A percentile compares a stretch with the other conserved stretches of the same genome.
Evolutionary conservation across 2,797 vertebrate species (phyloP).

Genomic region (Oryzias sinensis): DNA sequence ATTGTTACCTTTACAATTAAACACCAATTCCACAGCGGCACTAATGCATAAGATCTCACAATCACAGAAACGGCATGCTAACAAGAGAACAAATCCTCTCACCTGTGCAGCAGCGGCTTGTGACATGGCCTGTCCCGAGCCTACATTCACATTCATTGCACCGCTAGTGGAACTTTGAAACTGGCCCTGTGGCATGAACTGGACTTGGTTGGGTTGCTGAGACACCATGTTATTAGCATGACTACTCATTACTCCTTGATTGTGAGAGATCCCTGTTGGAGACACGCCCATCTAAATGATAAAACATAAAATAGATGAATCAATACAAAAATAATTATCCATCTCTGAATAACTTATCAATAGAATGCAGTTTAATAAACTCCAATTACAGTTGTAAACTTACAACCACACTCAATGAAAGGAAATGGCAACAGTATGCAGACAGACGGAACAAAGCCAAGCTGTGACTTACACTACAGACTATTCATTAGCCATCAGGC

Average conservation of each 20-base stretch:
- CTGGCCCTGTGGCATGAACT: constrained; percentile 89
- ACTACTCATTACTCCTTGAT: constrained; percentile 87
- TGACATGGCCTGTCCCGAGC: constrained; percentile 83
- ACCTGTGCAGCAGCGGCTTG: constrained; percentile 89
- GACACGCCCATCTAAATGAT: constrained; percentile 92
- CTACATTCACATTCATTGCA: constrained; percentile 86
- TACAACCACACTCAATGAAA: no score
- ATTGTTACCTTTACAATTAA: constrained; percentile 22
- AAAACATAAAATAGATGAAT: constrained; percentile 12
- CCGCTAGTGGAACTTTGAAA: constrained; percentile 79
- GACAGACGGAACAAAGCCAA: no score
- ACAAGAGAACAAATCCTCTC: constrained; percentile 14
- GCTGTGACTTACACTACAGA: not conserved
- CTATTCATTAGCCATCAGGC: not conserved
- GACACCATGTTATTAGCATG: constrained; percentile 88
- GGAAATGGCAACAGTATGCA: no score
- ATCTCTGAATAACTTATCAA: not conserved
- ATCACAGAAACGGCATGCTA: not conserved
- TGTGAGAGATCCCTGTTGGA: constrained; percentile 92
- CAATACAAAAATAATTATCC: not conserved
- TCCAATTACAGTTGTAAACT: no score
- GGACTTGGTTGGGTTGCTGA: constrained; percentile 85
- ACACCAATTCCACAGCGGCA: constrained; percentile 5
- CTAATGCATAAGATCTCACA: not conserved
- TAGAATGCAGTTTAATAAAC: constrained; percentile 1